Conservation (phyloP, 2,888 invertebrate genomes). For the Cheiracanthium punctorium region DNA sequence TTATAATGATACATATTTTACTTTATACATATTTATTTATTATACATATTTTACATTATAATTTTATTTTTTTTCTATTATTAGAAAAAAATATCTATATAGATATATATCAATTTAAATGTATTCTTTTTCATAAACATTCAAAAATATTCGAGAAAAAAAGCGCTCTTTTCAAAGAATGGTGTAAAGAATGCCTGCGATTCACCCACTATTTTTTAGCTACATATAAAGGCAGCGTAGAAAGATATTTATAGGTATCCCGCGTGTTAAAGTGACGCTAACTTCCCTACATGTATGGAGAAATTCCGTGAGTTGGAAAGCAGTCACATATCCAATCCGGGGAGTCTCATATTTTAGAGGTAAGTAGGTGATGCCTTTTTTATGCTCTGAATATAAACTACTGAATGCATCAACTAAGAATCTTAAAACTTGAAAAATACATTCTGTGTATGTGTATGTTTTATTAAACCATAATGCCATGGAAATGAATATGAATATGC, state of each 20-base stretch:
- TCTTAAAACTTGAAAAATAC: background rate
- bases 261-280: constrained; percentile 19
- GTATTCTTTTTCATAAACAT: no score
- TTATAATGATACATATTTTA: no score
- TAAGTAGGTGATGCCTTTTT: constrained; percentile 20
- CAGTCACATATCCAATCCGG: background rate
- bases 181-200: background rate
- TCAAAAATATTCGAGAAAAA: no score
- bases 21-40: no score
- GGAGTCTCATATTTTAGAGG: constrained; percentile 23
- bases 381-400: constrained; percentile 11
- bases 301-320: constrained; percentile 18
- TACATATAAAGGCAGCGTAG: constrained; percentile 14
- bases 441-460: no score
- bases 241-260: constrained; percentile 19
- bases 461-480: no score
- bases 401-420: background rate
- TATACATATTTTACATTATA: no score
- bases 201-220: constrained; percentile 18
- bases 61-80: no score
- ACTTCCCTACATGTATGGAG: background rate
- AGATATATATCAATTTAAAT: no score
- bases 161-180: constrained; percentile 4
- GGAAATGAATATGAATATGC: no score
- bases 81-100: no score